A percentile compares a stretch with the other conserved stretches of the same genome.
phyloP scores from a whole-genome alignment of 2,888 invertebrate genomes.

The Polymixis lichenea region DNA sequence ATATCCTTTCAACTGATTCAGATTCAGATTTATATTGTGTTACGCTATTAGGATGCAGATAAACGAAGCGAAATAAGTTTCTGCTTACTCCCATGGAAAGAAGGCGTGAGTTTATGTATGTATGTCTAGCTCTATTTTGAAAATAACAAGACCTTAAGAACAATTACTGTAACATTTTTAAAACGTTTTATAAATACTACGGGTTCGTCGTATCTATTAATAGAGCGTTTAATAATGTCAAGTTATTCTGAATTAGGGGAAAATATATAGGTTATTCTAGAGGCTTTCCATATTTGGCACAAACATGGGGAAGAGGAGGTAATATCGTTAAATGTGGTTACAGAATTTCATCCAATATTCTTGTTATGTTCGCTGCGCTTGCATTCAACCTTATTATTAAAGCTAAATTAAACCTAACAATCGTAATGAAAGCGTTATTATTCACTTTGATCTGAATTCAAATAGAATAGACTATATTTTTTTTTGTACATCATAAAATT shows the following conservation, averaged over 20 bases:
- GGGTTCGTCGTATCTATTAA: not conserved
- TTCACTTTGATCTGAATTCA: not conserved
- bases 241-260: slow-evolving; percentile 10
- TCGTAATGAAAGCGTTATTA: not conserved
- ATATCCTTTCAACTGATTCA: too few species aligned
- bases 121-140: not conserved
- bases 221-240: slow-evolving; percentile 1
- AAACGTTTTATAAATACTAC: not conserved
- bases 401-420: not conserved
- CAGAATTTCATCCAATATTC: not conserved
- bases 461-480: not conserved
- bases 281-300: slow-evolving; percentile 21
- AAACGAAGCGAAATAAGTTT: too few species aligned
- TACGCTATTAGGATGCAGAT: too few species aligned
- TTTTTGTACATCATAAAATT: not conserved
- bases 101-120: not conserved
- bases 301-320: not conserved
- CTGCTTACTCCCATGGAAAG: too few species aligned
- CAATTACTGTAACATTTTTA: not conserved
- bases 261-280: not conserved
- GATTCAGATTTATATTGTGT: too few species aligned
- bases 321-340: not conserved
- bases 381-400: not conserved
- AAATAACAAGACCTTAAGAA: not conserved
- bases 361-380: slow-evolving; percentile 13